A percentile compares a stretch with the other conserved stretches of the same genome.
These are phyloP conservation scores for Xanthorhoe spadicearia DNA, from an alignment of 2,888 invertebrate species.

Conservation along the genomic window DNA sequence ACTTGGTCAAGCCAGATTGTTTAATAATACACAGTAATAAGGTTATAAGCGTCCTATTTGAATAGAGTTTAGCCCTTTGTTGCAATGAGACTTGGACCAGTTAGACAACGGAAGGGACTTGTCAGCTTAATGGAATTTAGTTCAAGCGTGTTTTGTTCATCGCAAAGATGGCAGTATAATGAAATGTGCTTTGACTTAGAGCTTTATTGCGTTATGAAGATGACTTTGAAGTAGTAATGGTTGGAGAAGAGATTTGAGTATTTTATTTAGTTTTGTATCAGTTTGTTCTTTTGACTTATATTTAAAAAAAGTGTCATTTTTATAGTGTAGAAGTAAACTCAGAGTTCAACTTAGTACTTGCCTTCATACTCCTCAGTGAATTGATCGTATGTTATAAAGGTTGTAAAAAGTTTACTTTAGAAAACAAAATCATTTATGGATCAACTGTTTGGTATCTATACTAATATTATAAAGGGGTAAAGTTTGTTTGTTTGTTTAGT, in stretches of 20 bases:
- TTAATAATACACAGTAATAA: background rate
- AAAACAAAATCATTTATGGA: background rate
- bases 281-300: too few relatives aligned
- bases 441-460: too few relatives aligned
- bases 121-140: background rate
- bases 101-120: background rate
- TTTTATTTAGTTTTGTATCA: too few relatives aligned
- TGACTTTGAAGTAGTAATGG: background rate
- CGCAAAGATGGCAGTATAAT: background rate
- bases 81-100: background rate
- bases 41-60: background rate
- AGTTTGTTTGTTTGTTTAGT: too few relatives aligned
- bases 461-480: too few relatives aligned
- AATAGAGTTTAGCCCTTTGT: background rate
- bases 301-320: too few relatives aligned
- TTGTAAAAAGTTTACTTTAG: background rate
- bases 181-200: background rate
- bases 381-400: background rate
- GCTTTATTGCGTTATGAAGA: background rate
- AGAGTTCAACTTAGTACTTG: constrained; percentile 5
- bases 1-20: background rate
- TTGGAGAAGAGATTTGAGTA: too few relatives aligned
- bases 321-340: background rate
- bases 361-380: background rate
- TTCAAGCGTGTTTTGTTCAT: background rate